Conservation (phyloP, 2,797 vertebrate genomes). For the Molossus molossus region DNA sequence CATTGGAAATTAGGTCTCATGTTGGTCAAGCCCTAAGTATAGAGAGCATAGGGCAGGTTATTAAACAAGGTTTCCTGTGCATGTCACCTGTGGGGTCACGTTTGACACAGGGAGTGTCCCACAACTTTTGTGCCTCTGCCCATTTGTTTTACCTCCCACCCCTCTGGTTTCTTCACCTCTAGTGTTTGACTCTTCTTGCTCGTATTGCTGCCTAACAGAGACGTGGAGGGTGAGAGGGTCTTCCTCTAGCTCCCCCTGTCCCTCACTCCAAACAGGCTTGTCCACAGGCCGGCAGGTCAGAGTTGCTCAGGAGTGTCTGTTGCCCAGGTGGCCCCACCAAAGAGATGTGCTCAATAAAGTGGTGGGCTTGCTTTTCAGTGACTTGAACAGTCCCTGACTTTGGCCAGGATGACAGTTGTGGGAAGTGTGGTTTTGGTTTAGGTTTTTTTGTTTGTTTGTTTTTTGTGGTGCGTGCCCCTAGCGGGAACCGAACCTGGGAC, state of each 20-base stretch:
- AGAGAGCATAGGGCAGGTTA: background rate
- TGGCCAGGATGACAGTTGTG: background rate
- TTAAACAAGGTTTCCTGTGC: background rate
- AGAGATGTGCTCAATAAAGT: background rate
- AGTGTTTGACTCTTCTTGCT: background rate
- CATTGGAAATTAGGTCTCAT: background rate
- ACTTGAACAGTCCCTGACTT: background rate
- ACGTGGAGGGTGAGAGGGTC: background rate
- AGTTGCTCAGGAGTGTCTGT: background rate
- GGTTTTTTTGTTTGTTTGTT: too few relatives aligned
- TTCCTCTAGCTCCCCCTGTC: rapidly evolving
- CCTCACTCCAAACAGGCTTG: background rate
- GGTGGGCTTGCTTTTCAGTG: background rate
- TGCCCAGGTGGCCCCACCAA: background rate
- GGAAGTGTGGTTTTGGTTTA: background rate
- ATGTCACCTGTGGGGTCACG: rapidly evolving
- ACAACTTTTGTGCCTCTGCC: rapidly evolving
- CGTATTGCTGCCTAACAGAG: background rate
- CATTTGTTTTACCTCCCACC: background rate
- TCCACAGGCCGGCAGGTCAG: background rate
- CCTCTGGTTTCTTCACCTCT: background rate
- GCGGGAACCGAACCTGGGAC: too few relatives aligned
- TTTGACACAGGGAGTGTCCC: background rate
- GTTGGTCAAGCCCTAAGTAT: background rate
- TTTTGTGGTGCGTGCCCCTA: too few relatives aligned